Percentiles rank a stretch among this genome's conserved stretches.
Conservation (phyloP, 2,888 invertebrate species). For the Lordiphosa andalusiaca region DNA sequence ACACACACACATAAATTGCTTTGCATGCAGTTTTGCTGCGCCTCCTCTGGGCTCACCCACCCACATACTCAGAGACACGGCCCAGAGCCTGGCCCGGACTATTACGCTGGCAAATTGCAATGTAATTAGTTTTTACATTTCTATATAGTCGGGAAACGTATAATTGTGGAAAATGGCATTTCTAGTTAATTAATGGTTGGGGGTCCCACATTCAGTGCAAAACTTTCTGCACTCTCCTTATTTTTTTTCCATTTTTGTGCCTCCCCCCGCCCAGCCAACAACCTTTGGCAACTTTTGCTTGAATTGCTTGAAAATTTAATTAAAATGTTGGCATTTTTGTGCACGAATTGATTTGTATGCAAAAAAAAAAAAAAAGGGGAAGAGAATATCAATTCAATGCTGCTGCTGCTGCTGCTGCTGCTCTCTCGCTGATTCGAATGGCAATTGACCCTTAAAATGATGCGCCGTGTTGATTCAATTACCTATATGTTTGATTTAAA, state of each 20-base stretch:
- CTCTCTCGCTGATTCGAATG: neutral
- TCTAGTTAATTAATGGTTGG: conserved; percentile 71
- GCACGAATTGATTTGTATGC: conserved; percentile 44
- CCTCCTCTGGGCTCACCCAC: neutral
- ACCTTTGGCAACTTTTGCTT: conserved; percentile 51
- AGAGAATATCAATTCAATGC: conserved; percentile 13
- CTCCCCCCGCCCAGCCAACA: conserved; percentile 39
- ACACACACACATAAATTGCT: conserved; percentile 55
- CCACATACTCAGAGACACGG: conserved; percentile 23
- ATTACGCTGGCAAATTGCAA: conserved; percentile 76
- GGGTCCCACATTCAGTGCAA: conserved; percentile 27
- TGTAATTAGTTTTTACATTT: conserved; percentile 77
- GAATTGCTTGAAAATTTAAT: conserved; percentile 66
- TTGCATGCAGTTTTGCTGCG: conserved; percentile 65
- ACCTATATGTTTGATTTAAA: conserved; percentile 37
- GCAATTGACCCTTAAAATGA: conserved; percentile 13
- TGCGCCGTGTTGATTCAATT: conserved; percentile 46
- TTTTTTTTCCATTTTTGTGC: conserved; percentile 18
- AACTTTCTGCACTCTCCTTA: conserved; percentile 50
- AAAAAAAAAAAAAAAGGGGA: neutral
- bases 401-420: neutral
- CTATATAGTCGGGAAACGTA: conserved; percentile 65
- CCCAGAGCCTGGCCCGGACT: conserved; percentile 55
- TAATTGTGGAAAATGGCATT: conserved; percentile 73
- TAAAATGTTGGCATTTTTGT: conserved; percentile 62